Percentiles rank a stretch among this genome's conserved stretches.
Evolutionary conservation across 1,140 invertebrate genomes (phyloP).

Genomic region (Zaprionus nigranus): DNA sequence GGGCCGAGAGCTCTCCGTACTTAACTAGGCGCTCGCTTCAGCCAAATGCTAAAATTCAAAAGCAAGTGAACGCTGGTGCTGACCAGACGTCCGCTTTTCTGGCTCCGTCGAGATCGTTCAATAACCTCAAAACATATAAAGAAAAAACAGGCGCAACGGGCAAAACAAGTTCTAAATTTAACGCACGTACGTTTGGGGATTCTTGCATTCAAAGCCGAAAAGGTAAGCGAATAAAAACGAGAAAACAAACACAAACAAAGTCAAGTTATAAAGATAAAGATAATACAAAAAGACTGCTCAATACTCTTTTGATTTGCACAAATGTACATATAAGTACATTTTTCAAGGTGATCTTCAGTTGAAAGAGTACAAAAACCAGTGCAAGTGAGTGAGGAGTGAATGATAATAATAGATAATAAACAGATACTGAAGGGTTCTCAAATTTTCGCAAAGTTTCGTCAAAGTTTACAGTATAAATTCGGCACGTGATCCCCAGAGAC

Average conservation of each 20-base stretch:
- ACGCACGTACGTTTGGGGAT: slow-evolving; percentile 66
- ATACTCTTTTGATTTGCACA: slow-evolving; percentile 7
- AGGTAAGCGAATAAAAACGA: slow-evolving; percentile 62
- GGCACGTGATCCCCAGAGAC: slow-evolving; percentile 42
- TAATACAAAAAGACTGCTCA: slow-evolving; percentile 19
- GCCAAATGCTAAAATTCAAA: slow-evolving; percentile 60
- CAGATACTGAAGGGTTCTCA: background rate
- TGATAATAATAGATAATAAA: background rate
- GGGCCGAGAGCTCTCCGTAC: slow-evolving; percentile 2
- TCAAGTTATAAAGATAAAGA: slow-evolving; percentile 31
- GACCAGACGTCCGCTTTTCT: slow-evolving; percentile 64
- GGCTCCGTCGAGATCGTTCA: slow-evolving; percentile 62
- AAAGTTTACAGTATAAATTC: slow-evolving; percentile 24
- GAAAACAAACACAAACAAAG: slow-evolving; percentile 22
- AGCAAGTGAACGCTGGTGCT: slow-evolving; percentile 72
- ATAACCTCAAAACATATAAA: slow-evolving; percentile 27
- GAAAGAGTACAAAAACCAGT: slow-evolving; percentile 3
- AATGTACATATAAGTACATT: slow-evolving; percentile 1
- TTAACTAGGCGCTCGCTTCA: slow-evolving; percentile 15
- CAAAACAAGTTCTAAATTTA: slow-evolving; percentile 82
- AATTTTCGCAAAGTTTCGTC: slow-evolving; percentile 23
- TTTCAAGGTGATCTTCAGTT: slow-evolving; percentile 65
- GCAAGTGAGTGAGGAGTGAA: slow-evolving; percentile 11
- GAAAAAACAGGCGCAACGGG: slow-evolving; percentile 48
- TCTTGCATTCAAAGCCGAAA: slow-evolving; percentile 67